A percentile compares a stretch with the other conserved stretches of the same genome.
These are phyloP conservation scores for Arizona elegans DNA, from an alignment of 2,113 vertebrate genomes.

Conservation along the genomic window DNA sequence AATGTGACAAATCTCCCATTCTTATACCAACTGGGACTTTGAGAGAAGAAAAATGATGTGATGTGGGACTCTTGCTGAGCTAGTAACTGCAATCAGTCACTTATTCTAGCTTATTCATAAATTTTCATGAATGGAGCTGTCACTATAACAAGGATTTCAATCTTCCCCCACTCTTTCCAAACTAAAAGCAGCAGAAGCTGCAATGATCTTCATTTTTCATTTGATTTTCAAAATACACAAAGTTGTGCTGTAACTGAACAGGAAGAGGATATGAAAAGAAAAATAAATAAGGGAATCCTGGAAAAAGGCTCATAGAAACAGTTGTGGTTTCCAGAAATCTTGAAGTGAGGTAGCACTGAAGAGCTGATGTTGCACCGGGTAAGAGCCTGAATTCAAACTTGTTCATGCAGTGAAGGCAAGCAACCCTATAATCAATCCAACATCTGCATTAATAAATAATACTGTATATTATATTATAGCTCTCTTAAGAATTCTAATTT, in stretches of 20 bases:
- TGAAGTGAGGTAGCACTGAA: not conserved
- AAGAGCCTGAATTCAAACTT: not conserved
- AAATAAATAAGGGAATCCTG: not conserved
- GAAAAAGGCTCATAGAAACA: not conserved
- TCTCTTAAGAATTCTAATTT: not conserved
- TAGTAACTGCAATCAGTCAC: not conserved
- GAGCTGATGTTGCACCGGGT: not conserved
- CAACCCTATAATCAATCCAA: not conserved
- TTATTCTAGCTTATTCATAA: not conserved
- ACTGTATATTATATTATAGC: not conserved
- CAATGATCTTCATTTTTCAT: not conserved
- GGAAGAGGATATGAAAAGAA: not conserved
- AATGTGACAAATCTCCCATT: not conserved
- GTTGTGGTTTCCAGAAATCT: not conserved
- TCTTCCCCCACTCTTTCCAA: not conserved
- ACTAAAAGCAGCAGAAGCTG: not conserved
- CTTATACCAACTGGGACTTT: not conserved
- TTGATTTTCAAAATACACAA: not conserved
- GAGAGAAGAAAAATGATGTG: not conserved
- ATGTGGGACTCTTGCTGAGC: not conserved
- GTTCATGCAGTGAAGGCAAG: not conserved
- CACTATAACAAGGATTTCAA: not conserved
- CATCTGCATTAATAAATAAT: not conserved
- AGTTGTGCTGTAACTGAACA: not conserved
- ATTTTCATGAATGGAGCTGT: not conserved